A percentile compares a stretch with the other conserved stretches of the same genome.
phyloP scores from a whole-genome alignment of 2,113 vertebrate genomes.

The Atrichornis clamosus region DNA sequence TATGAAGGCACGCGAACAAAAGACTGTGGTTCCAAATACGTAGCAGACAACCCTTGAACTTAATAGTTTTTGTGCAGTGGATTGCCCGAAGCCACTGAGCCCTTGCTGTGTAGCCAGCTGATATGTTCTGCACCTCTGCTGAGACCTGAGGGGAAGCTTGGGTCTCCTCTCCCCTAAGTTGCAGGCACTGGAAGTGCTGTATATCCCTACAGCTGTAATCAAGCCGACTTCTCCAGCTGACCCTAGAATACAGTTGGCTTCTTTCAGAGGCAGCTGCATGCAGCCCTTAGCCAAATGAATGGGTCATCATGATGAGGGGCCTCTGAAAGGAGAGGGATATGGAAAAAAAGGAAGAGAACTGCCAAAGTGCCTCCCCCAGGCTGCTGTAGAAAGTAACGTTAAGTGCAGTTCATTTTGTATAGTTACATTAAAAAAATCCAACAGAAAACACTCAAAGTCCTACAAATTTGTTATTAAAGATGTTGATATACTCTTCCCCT shows the following conservation, averaged over 20 bases:
- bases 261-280: conserved; percentile 44
- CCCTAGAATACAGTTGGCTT: conserved; percentile 48
- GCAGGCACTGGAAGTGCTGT: background rate
- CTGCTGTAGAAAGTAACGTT: background rate
- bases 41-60: background rate
- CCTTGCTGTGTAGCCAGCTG: background rate
- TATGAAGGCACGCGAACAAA: background rate
- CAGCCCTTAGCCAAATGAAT: conserved; percentile 12
- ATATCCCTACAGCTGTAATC: background rate
- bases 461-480: conserved; percentile 16
- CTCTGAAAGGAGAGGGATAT: conserved; percentile 39
- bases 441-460: background rate
- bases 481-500: background rate
- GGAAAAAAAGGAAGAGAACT: conserved; percentile 11
- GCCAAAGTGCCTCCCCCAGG: conserved; percentile 40
- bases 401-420: conserved; percentile 26
- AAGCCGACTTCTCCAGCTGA: background rate
- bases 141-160: background rate
- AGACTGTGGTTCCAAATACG: background rate
- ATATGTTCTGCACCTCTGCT: background rate
- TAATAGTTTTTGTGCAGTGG: background rate
- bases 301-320: conserved; percentile 44
- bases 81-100: background rate
- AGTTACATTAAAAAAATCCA: background rate
- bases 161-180: background rate